Base-by-base conservation (phyloP, 2,888 invertebrate species). In the Sesamia inferens region DNA sequence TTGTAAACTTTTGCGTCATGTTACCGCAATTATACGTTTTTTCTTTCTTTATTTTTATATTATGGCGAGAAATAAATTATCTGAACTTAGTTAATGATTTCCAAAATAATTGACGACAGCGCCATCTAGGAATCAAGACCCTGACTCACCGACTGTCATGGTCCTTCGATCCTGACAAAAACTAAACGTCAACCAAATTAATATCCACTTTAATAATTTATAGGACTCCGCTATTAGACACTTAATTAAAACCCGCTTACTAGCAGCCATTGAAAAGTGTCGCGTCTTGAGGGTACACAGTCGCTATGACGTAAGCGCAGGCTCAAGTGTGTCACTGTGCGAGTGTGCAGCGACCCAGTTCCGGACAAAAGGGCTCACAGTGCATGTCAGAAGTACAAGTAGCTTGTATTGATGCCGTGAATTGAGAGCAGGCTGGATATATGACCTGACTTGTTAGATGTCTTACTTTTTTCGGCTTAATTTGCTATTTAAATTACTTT, bases 271-370 rank as follows among this genome's bases (percentile, higher is more conserved):
- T 83, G 74, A 80, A 79, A 66, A 58, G 48, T 22, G 58, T 59
- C 68, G 47, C 70, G 57, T 75, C 80, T 83, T 74, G 22, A 66
- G 66, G 48, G 71, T 71, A 72, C 72, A 63, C 58, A 76, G 68
- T 24, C 24, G 63, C 74, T 76, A 47, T 83, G 81, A 83, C 78
- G 84, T 79, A 72, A 73, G 76, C 76, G 44, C 76, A 64, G 19
- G 68, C 82, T 85, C 74, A 80, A 90, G 90, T 85, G 87, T 86
- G 88, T 88, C 86, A 87, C 87, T 89, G 88, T 87, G 87, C 84
- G 75, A 73, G 88, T 89, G 87, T 86, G 88, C 84, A 80, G 76
- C 89, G 92, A 90, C 92, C 92, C 83, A 92, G 88, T 82, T 92
- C 69, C 68, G 75, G 81, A 91, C 91, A 92, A 89, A 91, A 90